A percentile compares a stretch with the other conserved stretches of the same genome.
phyloP scores from a whole-genome alignment of 2,888 invertebrate species.

The Tenthredo mesomela region DNA sequence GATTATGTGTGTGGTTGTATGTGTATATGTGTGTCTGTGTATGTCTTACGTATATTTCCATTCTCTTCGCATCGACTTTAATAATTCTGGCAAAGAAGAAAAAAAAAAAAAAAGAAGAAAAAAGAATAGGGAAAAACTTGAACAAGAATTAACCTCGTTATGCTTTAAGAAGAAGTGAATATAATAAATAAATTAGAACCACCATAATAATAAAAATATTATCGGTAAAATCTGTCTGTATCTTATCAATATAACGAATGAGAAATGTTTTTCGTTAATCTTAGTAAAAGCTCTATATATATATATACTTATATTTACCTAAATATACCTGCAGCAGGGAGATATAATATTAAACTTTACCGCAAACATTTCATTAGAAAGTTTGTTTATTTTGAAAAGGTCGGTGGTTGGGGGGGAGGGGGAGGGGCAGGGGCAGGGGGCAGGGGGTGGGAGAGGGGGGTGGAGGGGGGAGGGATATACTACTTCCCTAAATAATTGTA shows the following conservation, averaged over 20 bases:
- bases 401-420: too few relatives aligned
- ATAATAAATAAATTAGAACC: constrained; percentile 6
- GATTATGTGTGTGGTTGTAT: background rate
- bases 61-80: background rate
- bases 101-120: background rate
- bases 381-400: background rate
- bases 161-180: background rate
- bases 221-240: background rate
- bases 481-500: background rate
- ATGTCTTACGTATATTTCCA: background rate
- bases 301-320: too few relatives aligned
- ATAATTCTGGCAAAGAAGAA: background rate
- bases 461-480: too few relatives aligned
- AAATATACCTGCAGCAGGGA: background rate
- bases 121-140: background rate
- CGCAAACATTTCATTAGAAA: constrained; percentile 1
- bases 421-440: too few relatives aligned
- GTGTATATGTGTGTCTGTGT: background rate
- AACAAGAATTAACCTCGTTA: background rate
- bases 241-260: background rate
- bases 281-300: too few relatives aligned
- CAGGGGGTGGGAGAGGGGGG: too few relatives aligned
- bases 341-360: background rate
- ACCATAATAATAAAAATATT: background rate
- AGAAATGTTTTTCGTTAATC: background rate